Evolutionary conservation across 2,797 vertebrate species (phyloP).

Genomic region (Simalia tracyae): DNA sequence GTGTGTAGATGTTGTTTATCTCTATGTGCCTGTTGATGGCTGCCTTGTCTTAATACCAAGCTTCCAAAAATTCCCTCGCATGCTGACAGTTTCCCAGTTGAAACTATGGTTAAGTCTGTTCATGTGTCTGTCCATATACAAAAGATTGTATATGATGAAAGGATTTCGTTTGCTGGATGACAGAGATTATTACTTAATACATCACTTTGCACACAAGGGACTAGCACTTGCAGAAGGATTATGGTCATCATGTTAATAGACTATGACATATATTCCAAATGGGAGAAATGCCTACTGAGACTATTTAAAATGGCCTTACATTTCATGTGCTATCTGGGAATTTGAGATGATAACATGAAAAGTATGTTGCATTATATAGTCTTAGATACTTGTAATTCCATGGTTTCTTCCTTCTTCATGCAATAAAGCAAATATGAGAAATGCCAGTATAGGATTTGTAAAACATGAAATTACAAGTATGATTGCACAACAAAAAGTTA

Average conservation of each 20-base stretch:
- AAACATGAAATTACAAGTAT: neutral
- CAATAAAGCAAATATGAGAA: neutral
- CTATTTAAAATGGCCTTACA: neutral
- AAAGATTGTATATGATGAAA: slow-evolving; percentile 14
- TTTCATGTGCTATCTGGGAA: neutral
- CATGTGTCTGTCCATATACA: neutral
- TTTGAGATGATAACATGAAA: slow-evolving; percentile 17
- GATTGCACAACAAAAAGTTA: neutral
- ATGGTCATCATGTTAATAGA: slow-evolving; percentile 4
- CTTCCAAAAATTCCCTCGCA: too few species aligned
- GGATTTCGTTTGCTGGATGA: slow-evolving; percentile 20
- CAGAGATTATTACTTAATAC: slow-evolving; percentile 31
- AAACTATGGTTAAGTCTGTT: too few species aligned
- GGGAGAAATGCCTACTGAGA: neutral
- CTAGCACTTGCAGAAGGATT: slow-evolving; percentile 22
- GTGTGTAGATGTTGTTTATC: too few species aligned
- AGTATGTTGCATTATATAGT: neutral
- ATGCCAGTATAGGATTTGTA: neutral
- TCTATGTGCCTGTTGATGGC: too few species aligned
- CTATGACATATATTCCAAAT: slow-evolving; percentile 3
- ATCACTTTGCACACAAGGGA: slow-evolving; percentile 7
- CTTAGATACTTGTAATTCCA: neutral
- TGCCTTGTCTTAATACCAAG: too few species aligned
- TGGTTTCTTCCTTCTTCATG: neutral
- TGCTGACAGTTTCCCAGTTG: too few species aligned